phyloP scores from a whole-genome alignment of 1,140 invertebrate genomes.

The Paramacrobiotus metropolitanus region DNA sequence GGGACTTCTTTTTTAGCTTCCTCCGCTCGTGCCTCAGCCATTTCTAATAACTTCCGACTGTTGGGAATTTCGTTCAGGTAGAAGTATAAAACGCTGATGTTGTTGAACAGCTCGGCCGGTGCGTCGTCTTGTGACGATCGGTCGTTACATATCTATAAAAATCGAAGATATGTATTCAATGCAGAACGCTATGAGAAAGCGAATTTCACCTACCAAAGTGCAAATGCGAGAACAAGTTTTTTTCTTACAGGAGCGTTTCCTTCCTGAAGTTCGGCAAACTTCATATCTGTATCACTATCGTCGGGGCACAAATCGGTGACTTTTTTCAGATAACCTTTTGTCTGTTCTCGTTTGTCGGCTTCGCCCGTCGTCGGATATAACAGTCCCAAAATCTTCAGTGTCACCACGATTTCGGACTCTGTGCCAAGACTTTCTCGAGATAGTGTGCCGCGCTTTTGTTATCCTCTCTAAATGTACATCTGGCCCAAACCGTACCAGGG shows the following conservation, averaged over 20 bases:
- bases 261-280: constrained; percentile 89
- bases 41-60: constrained; percentile 59
- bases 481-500: constrained; percentile 94
- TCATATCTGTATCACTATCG: constrained; percentile 97
- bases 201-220: no score
- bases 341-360: constrained; percentile 70
- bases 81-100: constrained; percentile 83
- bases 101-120: constrained; percentile 92
- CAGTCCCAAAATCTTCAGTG: constrained; percentile 95
- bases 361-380: constrained; percentile 75
- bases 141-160: constrained; percentile 50
- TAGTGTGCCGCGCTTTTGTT: constrained; percentile 85
- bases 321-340: constrained; percentile 35
- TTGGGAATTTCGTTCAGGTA: constrained; percentile 53
- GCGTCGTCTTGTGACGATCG: constrained; percentile 59
- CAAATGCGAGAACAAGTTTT: no score
- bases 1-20: constrained; percentile 49
- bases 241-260: constrained; percentile 58
- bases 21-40: constrained; percentile 56
- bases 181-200: no score
- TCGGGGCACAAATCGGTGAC: constrained; percentile 91
- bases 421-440: constrained; percentile 95
- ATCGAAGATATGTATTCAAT: constrained; percentile 71
- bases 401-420: constrained; percentile 95
- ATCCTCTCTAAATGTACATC: constrained; percentile 94